These are phyloP conservation scores for Nothocercus julius DNA, from an alignment of 2,113 vertebrate species.

Conservation along the genomic window DNA sequence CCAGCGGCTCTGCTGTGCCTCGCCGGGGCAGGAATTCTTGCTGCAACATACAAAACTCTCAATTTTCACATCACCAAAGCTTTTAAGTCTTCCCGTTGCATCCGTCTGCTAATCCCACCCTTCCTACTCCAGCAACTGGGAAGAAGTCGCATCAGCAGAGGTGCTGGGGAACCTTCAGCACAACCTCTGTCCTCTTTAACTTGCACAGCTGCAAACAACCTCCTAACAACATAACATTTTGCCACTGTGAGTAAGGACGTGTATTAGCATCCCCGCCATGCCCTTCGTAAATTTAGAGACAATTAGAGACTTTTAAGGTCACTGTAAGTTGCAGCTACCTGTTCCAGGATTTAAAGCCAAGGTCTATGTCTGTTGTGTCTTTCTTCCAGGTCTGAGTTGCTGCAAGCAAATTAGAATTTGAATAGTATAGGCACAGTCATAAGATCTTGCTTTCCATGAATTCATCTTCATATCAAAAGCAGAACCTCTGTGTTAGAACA, in stretches of 20 bases:
- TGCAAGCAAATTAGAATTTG: constrained; percentile 12
- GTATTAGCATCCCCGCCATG: not conserved
- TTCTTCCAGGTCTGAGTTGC: constrained; percentile 12
- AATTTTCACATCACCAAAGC: not conserved
- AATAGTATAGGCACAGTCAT: constrained; percentile 12
- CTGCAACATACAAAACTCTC: not conserved
- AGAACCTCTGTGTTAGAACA: constrained; percentile 20
- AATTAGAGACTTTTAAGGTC: constrained; percentile 44
- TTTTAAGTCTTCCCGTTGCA: not conserved
- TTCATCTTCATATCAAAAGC: constrained; percentile 1
- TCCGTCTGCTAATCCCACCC: not conserved
- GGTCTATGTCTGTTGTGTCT: not conserved
- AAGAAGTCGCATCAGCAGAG: not conserved
- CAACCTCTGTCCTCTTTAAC: not conserved
- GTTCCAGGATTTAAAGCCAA: constrained; percentile 20
- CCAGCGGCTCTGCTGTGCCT: not conserved
- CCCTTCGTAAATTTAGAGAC: constrained; percentile 23
- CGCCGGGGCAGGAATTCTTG: not conserved
- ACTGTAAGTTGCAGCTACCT: not conserved
- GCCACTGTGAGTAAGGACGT: not conserved
- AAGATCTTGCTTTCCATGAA: constrained; percentile 59
- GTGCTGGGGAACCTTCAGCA: not conserved
- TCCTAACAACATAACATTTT: not conserved
- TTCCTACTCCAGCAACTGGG: not conserved
- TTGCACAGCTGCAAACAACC: not conserved